Evolutionary conservation across 2,113 vertebrate genomes (phyloP).

Genomic region (Delphinus delphis): DNA sequence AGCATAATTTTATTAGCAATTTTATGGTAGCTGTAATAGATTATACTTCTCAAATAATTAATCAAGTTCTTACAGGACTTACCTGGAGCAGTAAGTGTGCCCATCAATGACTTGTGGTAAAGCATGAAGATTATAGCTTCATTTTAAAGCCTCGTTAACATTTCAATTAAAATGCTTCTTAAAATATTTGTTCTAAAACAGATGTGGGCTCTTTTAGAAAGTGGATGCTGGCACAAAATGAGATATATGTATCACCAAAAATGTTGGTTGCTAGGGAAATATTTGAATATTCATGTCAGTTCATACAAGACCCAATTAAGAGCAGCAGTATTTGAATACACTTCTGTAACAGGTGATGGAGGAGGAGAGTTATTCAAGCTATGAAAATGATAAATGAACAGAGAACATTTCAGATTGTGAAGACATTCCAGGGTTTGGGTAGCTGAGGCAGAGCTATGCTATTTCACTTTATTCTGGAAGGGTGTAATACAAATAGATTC

Average conservation of each 20-base stretch:
- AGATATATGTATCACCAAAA: not conserved
- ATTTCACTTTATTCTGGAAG: not conserved
- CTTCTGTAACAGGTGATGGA: not conserved
- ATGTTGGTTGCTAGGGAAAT: not conserved
- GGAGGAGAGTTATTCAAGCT: not conserved
- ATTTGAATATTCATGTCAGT: not conserved
- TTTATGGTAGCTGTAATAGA: not conserved
- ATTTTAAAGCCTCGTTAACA: not conserved
- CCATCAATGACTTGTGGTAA: not conserved
- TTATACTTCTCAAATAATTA: conserved; percentile 22
- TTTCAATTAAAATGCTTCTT: conserved; percentile 43
- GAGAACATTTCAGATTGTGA: not conserved
- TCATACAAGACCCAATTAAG: conserved; percentile 30
- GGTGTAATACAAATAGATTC: not conserved
- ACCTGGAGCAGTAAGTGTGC: not conserved
- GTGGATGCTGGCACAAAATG: not conserved
- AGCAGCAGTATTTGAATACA: not conserved
- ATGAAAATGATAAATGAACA: not conserved
- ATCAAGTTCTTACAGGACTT: not conserved
- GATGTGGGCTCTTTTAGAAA: conserved; percentile 43
- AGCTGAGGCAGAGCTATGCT: not conserved
- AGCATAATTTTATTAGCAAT: not conserved
- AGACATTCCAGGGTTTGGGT: not conserved
- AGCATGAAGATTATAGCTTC: not conserved
- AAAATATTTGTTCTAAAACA: conserved; percentile 52